Evolutionary conservation across 2,113 vertebrate species (phyloP).

Genomic region (Cromileptes altivelis): DNA sequence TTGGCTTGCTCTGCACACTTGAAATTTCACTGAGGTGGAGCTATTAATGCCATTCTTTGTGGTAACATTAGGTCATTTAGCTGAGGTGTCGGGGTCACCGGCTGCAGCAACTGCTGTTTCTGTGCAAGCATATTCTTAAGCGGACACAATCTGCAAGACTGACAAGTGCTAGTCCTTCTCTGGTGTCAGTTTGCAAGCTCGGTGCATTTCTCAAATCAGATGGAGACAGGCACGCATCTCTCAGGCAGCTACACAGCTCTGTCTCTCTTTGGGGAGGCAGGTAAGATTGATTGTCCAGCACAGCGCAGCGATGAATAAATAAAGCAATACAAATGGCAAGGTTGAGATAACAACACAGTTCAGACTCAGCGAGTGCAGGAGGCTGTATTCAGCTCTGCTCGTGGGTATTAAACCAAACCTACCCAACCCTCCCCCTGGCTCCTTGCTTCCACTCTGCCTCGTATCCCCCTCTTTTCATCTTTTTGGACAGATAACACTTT

Average conservation of each 20-base stretch:
- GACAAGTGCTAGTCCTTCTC: constrained; percentile 40
- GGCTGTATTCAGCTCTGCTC: constrained; percentile 45
- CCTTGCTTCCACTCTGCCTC: constrained; percentile 32
- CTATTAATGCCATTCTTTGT: constrained; percentile 78
- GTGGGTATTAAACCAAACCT: constrained; percentile 50
- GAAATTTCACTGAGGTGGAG: constrained; percentile 78
- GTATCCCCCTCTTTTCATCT: constrained; percentile 65
- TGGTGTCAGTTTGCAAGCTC: constrained; percentile 55
- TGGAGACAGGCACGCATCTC: constrained; percentile 56
- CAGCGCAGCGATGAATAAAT: constrained; percentile 73
- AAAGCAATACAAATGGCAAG: constrained; percentile 72
- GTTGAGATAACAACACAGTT: constrained; percentile 66
- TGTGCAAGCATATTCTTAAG: constrained; percentile 54
- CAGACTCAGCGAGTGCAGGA: constrained; percentile 34
- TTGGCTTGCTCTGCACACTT: constrained; percentile 60
- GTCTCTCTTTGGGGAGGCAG: constrained; percentile 60
- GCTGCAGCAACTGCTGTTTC: constrained; percentile 69
- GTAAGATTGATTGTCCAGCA: constrained; percentile 74
- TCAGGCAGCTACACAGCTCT: constrained; percentile 46
- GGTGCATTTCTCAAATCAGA: constrained; percentile 64
- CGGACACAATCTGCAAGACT: constrained; percentile 38
- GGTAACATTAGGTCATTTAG: constrained; percentile 81
- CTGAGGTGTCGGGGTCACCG: constrained; percentile 46
- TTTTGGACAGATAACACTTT: constrained; percentile 66
- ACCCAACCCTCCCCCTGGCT: constrained; percentile 26